A percentile compares a stretch with the other conserved stretches of the same genome.
Evolutionary conservation across 2,797 vertebrate genomes (phyloP).

Genomic region (Monodelphis domestica): DNA sequence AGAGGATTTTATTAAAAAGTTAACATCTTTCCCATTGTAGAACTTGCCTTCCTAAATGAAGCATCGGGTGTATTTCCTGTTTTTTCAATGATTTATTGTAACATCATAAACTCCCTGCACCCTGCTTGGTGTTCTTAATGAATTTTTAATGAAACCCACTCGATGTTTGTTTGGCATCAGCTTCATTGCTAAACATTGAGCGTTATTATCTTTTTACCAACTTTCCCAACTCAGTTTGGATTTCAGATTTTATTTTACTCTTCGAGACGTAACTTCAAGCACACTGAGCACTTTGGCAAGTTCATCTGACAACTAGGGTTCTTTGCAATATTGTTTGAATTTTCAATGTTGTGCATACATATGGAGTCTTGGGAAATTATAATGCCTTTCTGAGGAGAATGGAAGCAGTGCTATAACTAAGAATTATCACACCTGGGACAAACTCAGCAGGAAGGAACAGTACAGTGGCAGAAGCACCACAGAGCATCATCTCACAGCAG

Average conservation of each 20-base stretch:
- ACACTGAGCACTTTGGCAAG: constrained; percentile 6
- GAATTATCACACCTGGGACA: not conserved
- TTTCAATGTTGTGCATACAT: constrained; percentile 13
- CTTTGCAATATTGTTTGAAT: constrained; percentile 11
- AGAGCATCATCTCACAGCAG: not conserved
- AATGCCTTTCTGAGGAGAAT: constrained; percentile 12
- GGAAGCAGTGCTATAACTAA: constrained; percentile 8
- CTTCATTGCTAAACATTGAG: constrained; percentile 59
- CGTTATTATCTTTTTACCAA: constrained; percentile 44
- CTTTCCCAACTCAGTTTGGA: constrained; percentile 56
- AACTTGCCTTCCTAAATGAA: constrained; percentile 57
- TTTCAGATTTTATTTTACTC: constrained; percentile 58
- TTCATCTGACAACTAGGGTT: constrained; percentile 33
- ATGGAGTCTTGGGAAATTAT: constrained; percentile 21
- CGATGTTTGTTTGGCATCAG: constrained; percentile 48
- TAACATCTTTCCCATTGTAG: constrained; percentile 40
- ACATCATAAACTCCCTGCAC: constrained; percentile 50
- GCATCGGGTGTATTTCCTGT: constrained; percentile 17
- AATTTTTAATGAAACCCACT: constrained; percentile 54
- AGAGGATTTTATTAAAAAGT: constrained; percentile 52
- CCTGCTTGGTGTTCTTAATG: constrained; percentile 54
- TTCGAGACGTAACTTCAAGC: constrained; percentile 18
- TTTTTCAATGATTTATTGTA: constrained; percentile 27
- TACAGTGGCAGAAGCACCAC: not conserved
- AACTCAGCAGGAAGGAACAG: not conserved